Percentiles rank a stretch among this genome's conserved stretches.
Conservation (phyloP, 2,113 vertebrate genomes). For the Callithrix jacchus region DNA sequence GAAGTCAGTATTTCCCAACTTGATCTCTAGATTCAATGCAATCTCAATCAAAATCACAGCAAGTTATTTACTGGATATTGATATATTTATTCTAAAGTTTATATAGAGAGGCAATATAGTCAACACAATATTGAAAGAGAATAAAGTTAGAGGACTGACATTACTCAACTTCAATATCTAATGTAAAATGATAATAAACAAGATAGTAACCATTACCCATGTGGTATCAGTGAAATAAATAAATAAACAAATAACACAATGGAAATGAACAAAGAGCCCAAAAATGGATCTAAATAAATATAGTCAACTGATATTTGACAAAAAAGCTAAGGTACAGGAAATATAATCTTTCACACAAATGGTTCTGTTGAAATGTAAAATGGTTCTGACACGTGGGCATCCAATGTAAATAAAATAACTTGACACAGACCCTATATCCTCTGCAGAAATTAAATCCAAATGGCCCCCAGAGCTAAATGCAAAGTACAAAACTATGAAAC, state of each 20-base stretch:
- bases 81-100: background rate
- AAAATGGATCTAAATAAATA: background rate
- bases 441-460: background rate
- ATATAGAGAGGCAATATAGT: background rate
- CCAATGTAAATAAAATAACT: background rate
- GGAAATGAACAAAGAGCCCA: background rate
- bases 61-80: background rate
- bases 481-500: background rate
- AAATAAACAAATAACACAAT: background rate
- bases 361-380: background rate
- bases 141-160: background rate
- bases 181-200: background rate
- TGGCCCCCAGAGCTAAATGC: background rate
- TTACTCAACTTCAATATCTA: background rate
- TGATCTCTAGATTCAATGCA: background rate
- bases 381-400: background rate
- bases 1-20: background rate
- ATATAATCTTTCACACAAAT: background rate
- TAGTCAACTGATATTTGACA: background rate
- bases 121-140: background rate
- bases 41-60: background rate
- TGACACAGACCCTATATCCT: background rate
- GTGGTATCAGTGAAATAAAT: background rate
- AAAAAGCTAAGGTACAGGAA: background rate
- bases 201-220: background rate